phyloP scores from a whole-genome alignment of 2,888 invertebrate species.

The Catonia carolina region DNA sequence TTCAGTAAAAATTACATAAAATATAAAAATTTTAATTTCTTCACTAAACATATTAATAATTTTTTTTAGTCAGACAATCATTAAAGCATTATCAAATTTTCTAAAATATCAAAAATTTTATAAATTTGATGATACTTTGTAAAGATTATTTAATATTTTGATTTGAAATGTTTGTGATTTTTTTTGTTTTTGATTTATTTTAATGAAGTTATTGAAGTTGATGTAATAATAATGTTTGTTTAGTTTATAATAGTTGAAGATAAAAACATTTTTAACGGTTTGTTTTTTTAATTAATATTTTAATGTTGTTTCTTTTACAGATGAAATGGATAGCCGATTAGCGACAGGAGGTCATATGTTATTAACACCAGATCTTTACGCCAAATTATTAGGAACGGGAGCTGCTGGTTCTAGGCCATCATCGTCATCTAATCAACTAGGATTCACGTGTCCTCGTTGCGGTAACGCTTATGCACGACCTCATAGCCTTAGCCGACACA shows the following conservation, averaged over 20 bases:
- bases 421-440: not conserved
- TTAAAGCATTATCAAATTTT: too few relatives aligned
- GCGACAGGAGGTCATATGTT: slow-evolving; percentile 19
- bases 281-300: not conserved
- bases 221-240: not conserved
- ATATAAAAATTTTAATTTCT: too few relatives aligned
- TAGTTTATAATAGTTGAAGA: not conserved
- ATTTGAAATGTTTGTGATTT: too few relatives aligned
- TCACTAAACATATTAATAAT: too few relatives aligned
- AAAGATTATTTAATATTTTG: too few relatives aligned
- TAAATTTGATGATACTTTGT: too few relatives aligned
- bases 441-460: slow-evolving; percentile 46
- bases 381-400: slow-evolving; percentile 13
- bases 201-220: too few relatives aligned
- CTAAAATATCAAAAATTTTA: too few relatives aligned
- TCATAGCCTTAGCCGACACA: slow-evolving; percentile 51
- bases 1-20: too few relatives aligned
- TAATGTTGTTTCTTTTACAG: slow-evolving; percentile 10
- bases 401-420: not conserved
- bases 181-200: too few relatives aligned
- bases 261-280: too few relatives aligned
- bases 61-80: too few relatives aligned
- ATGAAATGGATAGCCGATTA: slow-evolving; percentile 8
- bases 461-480: slow-evolving; percentile 52
- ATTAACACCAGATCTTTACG: slow-evolving; percentile 22